phyloP scores from a whole-genome alignment of 2,797 vertebrate genomes.

The Pipistrellus pipistrellus region DNA sequence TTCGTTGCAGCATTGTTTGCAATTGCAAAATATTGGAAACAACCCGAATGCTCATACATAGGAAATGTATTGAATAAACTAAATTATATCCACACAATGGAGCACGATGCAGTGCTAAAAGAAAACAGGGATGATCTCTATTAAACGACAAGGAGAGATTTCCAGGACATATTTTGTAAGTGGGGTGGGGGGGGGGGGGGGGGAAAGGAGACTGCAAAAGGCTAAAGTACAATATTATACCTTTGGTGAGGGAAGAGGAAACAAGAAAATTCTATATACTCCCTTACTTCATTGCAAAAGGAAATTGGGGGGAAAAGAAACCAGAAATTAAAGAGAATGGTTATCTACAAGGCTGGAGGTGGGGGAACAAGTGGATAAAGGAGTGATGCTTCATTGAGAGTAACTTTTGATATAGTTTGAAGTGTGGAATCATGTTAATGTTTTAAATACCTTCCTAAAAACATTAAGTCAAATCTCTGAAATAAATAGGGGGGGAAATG shows the following conservation, averaged over 20 bases:
- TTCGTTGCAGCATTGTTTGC: background rate
- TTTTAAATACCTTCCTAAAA: background rate
- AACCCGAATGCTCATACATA: background rate
- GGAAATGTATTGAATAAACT: background rate
- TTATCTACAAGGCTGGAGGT: background rate
- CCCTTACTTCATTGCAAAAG: background rate
- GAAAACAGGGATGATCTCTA: background rate
- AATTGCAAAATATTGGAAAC: slow-evolving; percentile 33
- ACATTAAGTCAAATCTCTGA: background rate
- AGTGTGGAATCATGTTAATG: background rate
- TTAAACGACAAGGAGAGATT: background rate
- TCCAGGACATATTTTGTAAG: background rate
- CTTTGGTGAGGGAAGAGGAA: slow-evolving; percentile 50
- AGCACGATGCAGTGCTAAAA: background rate
- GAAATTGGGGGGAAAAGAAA: slow-evolving; percentile 11
- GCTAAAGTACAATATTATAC: background rate
- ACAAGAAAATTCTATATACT: slow-evolving; percentile 24
- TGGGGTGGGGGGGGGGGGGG: too few relatives aligned
- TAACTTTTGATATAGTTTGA: background rate
- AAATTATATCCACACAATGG: background rate
- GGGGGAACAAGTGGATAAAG: background rate
- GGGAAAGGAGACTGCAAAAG: slow-evolving; percentile 7
- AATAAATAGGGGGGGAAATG: background rate
- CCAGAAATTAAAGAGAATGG: background rate
- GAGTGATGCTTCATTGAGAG: background rate